Evolutionary conservation across 2,888 invertebrate species (phyloP).

Genomic region (Euphydryas editha): DNA sequence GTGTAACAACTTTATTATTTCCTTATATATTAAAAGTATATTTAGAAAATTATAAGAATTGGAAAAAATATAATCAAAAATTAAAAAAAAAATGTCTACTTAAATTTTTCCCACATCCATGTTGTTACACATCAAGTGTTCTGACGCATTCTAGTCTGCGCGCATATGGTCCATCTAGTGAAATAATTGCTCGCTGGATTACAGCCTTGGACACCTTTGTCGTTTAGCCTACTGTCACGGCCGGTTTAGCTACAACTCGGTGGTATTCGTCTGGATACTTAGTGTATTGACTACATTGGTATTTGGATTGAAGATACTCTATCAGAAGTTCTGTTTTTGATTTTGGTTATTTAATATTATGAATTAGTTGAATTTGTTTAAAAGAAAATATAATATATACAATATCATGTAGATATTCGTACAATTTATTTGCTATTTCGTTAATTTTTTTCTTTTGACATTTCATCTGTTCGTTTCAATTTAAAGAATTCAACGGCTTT

Average conservation of each 20-base stretch:
- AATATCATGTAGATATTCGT: no score
- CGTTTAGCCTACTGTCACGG: not conserved
- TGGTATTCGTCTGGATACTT: not conserved
- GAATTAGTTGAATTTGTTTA: no score
- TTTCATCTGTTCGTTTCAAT: conserved; percentile 2
- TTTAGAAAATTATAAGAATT: no score
- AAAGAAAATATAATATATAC: no score
- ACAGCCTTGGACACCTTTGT: conserved; percentile 17
- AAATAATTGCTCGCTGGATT: conserved; percentile 24
- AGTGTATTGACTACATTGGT: not conserved
- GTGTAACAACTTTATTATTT: no score
- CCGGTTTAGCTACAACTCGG: conserved; percentile 1
- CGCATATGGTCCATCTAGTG: conserved; percentile 19
- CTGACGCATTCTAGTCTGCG: conserved; percentile 15
- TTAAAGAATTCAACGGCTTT: conserved; percentile 2
- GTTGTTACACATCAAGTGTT: conserved; percentile 10
- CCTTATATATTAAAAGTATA: no score
- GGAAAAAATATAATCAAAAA: not conserved
- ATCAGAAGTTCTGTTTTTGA: no score
- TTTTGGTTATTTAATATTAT: no score
- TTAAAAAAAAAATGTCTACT: not conserved
- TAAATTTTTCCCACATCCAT: not conserved
- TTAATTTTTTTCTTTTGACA: not conserved
- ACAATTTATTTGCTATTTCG: no score
- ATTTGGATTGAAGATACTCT: not conserved